A percentile compares a stretch with the other conserved stretches of the same genome.
phyloP scores from a whole-genome alignment of 2,113 vertebrate species.

The Phylloscopus whistleri region DNA sequence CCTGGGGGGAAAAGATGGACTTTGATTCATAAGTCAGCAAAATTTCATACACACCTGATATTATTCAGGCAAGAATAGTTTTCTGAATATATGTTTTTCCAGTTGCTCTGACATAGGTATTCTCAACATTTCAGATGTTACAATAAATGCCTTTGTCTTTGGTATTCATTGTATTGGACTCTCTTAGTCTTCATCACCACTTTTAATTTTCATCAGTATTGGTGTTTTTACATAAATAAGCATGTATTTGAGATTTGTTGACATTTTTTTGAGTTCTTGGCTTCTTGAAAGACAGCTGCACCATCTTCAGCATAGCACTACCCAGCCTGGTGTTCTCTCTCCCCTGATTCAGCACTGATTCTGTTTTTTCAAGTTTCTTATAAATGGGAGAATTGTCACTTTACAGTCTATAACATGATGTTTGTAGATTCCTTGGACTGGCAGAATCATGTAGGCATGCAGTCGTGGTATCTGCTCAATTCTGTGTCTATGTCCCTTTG shows the following conservation, averaged over 20 bases:
- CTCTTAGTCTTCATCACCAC: background rate
- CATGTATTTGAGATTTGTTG: background rate
- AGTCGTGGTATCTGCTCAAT: background rate
- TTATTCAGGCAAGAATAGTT: background rate
- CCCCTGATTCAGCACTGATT: background rate
- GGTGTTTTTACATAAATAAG: background rate
- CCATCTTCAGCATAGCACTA: background rate
- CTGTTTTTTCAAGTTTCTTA: background rate
- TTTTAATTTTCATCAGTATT: background rate
- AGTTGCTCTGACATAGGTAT: background rate
- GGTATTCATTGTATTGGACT: background rate
- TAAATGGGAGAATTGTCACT: background rate
- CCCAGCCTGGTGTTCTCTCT: background rate
- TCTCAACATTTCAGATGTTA: background rate
- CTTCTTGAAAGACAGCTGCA: background rate
- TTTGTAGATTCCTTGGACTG: background rate
- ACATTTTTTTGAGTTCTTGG: background rate
- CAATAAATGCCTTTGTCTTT: background rate
- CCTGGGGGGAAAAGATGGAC: background rate
- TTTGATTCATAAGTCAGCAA: background rate
- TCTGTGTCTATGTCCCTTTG: background rate
- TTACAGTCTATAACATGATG: background rate
- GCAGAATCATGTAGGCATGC: fast-evolving
- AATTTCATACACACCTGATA: background rate
- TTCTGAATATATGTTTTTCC: background rate